Evolutionary conservation across 2,797 vertebrate genomes (phyloP).

Genomic region (Acanthurus tractus): DNA sequence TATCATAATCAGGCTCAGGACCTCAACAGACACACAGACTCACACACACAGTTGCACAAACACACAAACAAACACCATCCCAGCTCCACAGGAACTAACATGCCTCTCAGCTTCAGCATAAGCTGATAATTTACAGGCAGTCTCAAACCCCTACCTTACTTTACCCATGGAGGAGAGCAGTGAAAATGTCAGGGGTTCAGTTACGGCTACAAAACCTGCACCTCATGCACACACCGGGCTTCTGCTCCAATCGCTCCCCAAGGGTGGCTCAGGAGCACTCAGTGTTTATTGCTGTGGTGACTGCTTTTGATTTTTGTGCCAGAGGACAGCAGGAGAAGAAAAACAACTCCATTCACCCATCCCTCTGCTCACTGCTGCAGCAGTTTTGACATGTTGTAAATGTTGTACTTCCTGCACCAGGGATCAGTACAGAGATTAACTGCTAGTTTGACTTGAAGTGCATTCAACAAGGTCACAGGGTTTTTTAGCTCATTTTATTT

Average conservation of each 20-base stretch:
- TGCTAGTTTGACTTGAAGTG: constrained; percentile 27
- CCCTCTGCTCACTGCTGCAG: constrained; percentile 27
- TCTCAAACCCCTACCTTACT: constrained; percentile 51
- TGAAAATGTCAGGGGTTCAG: constrained; percentile 80
- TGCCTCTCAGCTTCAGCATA: constrained; percentile 60
- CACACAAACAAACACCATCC: constrained; percentile 10
- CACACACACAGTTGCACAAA: background rate
- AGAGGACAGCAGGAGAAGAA: constrained; percentile 51
- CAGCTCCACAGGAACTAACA: constrained; percentile 51
- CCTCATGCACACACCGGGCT: constrained; percentile 49
- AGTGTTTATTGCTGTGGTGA: constrained; percentile 70
- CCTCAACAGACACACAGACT: constrained; percentile 18
- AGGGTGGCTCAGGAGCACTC: constrained; percentile 62
- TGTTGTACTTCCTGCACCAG: constrained; percentile 22
- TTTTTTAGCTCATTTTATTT: constrained; percentile 17
- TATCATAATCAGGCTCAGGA: constrained; percentile 41
- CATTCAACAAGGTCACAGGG: constrained; percentile 19
- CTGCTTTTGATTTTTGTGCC: constrained; percentile 64
- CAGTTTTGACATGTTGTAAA: constrained; percentile 41
- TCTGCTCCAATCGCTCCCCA: constrained; percentile 57
- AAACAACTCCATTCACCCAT: constrained; percentile 50
- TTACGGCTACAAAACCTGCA: constrained; percentile 72
- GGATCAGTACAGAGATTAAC: constrained; percentile 38
- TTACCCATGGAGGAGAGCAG: constrained; percentile 59
- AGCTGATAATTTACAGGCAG: constrained; percentile 69